Evolutionary conservation across 2,113 vertebrate species (phyloP).

Genomic region (Athene cunicularia): DNA sequence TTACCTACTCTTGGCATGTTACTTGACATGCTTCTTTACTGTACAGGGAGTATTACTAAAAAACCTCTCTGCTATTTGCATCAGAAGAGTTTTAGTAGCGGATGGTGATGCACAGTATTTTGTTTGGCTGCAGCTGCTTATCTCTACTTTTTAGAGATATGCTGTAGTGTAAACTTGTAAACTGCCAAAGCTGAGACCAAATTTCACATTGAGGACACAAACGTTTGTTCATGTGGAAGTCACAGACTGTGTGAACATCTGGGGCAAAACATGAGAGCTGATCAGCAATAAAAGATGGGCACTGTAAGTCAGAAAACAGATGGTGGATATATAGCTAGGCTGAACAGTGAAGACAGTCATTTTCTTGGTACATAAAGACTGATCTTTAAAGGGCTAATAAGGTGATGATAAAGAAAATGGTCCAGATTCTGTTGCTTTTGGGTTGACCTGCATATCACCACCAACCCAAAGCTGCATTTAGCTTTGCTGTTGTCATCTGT

Average conservation of each 20-base stretch:
- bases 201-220: not conserved
- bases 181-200: not conserved
- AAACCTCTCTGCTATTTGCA: not conserved
- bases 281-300: not conserved
- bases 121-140: not conserved
- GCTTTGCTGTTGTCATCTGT: not conserved
- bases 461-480: not conserved
- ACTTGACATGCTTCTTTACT: not conserved
- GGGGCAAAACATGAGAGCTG: not conserved
- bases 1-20: not conserved
- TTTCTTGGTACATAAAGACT: not conserved
- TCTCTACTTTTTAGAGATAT: not conserved
- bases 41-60: not conserved
- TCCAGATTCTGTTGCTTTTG: not conserved
- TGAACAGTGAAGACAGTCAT: not conserved
- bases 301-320: not conserved
- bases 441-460: not conserved
- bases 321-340: not conserved
- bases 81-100: not conserved
- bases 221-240: not conserved
- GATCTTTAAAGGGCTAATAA: not conserved
- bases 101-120: not conserved
- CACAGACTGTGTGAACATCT: not conserved
- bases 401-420: not conserved
- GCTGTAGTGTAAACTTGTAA: not conserved